Evolutionary conservation across 2,113 vertebrate species (phyloP).

Genomic region (Psammodynastes pulverulentus): DNA sequence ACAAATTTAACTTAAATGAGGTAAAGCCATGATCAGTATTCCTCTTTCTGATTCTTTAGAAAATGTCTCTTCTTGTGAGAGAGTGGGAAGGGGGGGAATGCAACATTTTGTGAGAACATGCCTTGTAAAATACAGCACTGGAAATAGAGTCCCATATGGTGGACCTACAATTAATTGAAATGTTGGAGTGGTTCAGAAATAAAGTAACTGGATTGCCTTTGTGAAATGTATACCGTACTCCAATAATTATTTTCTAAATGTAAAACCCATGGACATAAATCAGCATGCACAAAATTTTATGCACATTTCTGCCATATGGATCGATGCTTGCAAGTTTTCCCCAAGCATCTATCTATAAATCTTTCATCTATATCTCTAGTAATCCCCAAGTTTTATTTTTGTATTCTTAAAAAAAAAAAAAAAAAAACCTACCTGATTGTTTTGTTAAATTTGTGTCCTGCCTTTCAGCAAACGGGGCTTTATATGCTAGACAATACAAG

Average conservation of each 20-base stretch:
- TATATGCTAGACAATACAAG: background rate
- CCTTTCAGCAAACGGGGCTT: background rate
- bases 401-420: background rate
- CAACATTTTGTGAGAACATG: background rate
- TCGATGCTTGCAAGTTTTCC: background rate
- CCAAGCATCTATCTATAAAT: background rate
- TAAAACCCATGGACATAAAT: background rate
- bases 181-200: background rate
- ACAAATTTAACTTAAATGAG: background rate
- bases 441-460: background rate
- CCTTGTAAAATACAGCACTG: background rate
- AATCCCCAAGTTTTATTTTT: background rate
- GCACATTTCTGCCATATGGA: background rate
- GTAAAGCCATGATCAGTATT: background rate
- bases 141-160: background rate
- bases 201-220: background rate
- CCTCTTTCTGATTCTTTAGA: background rate
- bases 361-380: background rate
- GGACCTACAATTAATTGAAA: background rate
- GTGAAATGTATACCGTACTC: background rate
- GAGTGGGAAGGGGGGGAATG: accelerated
- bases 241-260: background rate
- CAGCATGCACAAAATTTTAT: background rate
- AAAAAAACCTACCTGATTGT: too few relatives aligned
- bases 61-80: background rate